Evolutionary conservation across 2,888 invertebrate genomes (phyloP).

Genomic region (Vannuccia rotundouncinata): DNA sequence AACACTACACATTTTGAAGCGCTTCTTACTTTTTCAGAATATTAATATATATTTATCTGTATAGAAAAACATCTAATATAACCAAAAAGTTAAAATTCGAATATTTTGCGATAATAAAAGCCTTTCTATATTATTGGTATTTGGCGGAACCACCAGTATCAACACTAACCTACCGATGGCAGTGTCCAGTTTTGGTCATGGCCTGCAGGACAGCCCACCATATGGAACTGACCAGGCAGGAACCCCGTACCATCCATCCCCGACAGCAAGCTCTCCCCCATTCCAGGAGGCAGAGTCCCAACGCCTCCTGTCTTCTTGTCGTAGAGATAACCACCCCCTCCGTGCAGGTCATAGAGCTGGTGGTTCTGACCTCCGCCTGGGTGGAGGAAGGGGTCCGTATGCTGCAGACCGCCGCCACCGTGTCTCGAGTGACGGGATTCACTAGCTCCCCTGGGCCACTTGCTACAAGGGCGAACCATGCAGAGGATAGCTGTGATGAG

Average conservation of each 20-base stretch:
- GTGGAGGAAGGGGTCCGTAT: not conserved
- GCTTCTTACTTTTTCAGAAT: too few relatives aligned
- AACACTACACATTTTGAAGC: too few relatives aligned
- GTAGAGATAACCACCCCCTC: not conserved
- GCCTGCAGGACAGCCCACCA: not conserved
- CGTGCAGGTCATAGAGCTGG: not conserved
- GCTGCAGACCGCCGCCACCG: not conserved
- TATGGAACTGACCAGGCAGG: not conserved
- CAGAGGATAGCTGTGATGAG: constrained; percentile 31
- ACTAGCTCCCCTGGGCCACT: too few relatives aligned
- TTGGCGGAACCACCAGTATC: too few relatives aligned
- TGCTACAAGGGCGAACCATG: constrained; percentile 33
- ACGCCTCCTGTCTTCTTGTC: not conserved
- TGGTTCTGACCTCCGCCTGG: not conserved
- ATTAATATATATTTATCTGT: too few relatives aligned
- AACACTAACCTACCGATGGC: not conserved
- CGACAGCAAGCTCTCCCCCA: not conserved
- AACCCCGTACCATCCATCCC: not conserved
- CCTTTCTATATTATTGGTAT: too few relatives aligned
- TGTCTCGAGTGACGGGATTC: not conserved
- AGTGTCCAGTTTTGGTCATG: not conserved
- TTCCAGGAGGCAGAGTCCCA: not conserved
- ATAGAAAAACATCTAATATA: too few relatives aligned
- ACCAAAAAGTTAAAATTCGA: too few relatives aligned
- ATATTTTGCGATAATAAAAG: too few relatives aligned